These are phyloP conservation scores for Lutjanus argentimaculatus DNA, from an alignment of 2,797 vertebrate genomes.

Conservation along the genomic window DNA sequence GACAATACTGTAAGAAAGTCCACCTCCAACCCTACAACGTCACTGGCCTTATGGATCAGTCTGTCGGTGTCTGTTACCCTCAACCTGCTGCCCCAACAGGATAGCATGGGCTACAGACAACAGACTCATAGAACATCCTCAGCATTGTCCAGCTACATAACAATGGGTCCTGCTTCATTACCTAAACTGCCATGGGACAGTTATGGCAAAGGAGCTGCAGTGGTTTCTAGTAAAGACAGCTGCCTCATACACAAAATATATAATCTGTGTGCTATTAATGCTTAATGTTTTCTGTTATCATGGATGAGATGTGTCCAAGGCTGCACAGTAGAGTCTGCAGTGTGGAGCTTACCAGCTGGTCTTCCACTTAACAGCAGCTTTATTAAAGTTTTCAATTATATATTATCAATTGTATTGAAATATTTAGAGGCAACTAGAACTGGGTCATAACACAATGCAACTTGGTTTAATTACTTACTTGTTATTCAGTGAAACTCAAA, in stretches of 20 bases:
- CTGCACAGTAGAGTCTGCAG: background rate
- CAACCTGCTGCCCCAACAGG: too few species aligned
- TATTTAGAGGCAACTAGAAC: background rate
- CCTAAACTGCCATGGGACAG: background rate
- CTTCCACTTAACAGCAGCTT: background rate
- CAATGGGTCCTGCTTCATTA: background rate
- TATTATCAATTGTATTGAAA: background rate
- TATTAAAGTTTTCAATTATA: background rate
- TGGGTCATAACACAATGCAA: background rate
- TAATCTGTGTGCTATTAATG: background rate
- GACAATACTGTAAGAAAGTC: too few species aligned
- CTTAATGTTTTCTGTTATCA: background rate
- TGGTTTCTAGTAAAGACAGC: background rate
- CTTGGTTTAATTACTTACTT: background rate
- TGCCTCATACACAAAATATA: background rate
- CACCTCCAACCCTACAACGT: too few species aligned
- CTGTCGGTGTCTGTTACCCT: too few species aligned
- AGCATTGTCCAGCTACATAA: too few species aligned
- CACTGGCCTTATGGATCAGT: too few species aligned
- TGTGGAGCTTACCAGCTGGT: background rate
- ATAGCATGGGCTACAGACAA: too few species aligned
- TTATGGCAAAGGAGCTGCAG: background rate
- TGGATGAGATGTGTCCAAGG: background rate
- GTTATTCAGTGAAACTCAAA: background rate
- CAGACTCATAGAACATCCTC: too few species aligned